These are phyloP conservation scores for Climacteris rufus DNA, from an alignment of 2,113 vertebrate genomes.

Conservation along the genomic window DNA sequence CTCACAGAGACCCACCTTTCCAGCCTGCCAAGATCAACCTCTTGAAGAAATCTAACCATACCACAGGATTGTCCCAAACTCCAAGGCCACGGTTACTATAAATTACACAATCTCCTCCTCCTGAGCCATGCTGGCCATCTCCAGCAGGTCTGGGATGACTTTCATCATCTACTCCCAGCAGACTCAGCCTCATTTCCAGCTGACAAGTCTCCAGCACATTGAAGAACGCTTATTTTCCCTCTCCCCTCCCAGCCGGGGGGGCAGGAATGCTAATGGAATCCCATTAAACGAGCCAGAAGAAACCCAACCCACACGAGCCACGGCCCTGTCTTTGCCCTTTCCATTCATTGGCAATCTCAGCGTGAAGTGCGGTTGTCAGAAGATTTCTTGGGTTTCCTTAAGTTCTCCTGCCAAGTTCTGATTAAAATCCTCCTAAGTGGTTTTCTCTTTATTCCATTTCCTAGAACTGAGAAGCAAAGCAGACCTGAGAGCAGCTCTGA, in stretches of 20 bases:
- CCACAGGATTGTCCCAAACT: background rate
- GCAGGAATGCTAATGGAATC: background rate
- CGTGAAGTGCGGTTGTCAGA: background rate
- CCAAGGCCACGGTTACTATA: background rate
- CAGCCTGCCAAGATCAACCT: background rate
- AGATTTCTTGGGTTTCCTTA: slow-evolving; percentile 25
- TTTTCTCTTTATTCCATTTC: slow-evolving; percentile 36
- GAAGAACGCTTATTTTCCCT: background rate
- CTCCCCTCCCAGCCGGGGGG: background rate
- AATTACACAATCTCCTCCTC: background rate
- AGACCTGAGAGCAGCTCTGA: background rate
- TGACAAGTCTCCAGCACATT: background rate
- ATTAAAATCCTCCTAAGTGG: slow-evolving; percentile 43
- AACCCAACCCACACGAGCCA: background rate
- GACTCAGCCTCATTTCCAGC: background rate
- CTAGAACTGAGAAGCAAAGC: background rate
- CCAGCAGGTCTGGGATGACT: background rate
- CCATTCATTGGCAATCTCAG: background rate
- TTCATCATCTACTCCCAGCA: background rate
- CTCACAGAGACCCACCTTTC: background rate
- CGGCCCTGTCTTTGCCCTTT: background rate
- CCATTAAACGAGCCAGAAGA: background rate
- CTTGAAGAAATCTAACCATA: background rate
- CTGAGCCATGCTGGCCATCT: background rate
- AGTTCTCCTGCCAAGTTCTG: slow-evolving; percentile 41